These are phyloP conservation scores for Oriolus oriolus DNA, from an alignment of 2,113 vertebrate genomes.

Conservation along the genomic window DNA sequence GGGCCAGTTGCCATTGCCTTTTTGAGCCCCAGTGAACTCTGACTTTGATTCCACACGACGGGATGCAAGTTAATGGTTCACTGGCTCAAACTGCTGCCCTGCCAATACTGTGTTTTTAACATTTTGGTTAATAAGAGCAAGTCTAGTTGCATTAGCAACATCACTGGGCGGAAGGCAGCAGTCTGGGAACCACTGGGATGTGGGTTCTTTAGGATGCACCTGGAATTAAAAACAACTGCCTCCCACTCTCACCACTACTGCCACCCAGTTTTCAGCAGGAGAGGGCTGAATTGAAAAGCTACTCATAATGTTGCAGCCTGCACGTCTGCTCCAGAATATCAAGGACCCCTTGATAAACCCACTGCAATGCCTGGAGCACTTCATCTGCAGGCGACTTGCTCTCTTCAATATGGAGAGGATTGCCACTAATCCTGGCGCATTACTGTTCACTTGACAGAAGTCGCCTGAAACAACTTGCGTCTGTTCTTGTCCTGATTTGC, in stretches of 20 bases:
- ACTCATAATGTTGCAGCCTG: background rate
- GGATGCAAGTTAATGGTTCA: background rate
- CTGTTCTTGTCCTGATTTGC: slow-evolving; percentile 68
- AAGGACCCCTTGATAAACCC: slow-evolving; percentile 62
- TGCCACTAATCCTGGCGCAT: slow-evolving; percentile 65
- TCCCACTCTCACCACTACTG: background rate
- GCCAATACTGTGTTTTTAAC: background rate
- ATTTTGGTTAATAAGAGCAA: background rate
- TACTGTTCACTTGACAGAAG: slow-evolving; percentile 71
- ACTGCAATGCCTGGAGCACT: slow-evolving; percentile 51
- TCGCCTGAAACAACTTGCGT: slow-evolving; percentile 66
- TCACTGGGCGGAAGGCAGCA: background rate
- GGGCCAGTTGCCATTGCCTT: background rate
- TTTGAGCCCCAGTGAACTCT: background rate
- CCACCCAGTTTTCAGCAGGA: background rate
- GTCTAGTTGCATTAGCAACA: background rate
- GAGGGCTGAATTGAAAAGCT: background rate
- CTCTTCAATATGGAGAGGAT: slow-evolving; percentile 67
- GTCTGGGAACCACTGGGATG: background rate
- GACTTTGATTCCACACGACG: background rate
- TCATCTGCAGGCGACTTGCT: slow-evolving; percentile 58
- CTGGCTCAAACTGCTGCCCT: background rate
- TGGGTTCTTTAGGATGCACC: background rate
- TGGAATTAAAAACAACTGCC: background rate
- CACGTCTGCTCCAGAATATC: slow-evolving; percentile 37